phyloP scores from a whole-genome alignment of 2,797 vertebrate genomes.

The Sardinella longiceps region DNA sequence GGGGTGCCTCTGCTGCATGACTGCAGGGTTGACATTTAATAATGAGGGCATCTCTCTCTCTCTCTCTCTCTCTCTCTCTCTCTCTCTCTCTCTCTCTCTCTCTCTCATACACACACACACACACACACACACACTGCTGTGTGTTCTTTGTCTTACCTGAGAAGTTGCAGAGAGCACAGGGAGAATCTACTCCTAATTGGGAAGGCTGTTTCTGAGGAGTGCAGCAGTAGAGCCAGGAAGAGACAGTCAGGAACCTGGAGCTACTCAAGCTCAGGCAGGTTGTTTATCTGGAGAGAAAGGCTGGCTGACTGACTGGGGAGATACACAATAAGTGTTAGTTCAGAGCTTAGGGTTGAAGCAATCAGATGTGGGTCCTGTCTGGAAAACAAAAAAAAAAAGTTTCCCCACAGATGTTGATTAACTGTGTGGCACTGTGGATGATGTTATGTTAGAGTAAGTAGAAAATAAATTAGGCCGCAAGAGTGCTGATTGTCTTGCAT shows the following conservation, averaged over 20 bases:
- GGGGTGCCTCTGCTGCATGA: background rate
- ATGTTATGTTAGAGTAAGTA: background rate
- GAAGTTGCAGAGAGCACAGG: background rate
- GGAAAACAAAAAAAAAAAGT: background rate
- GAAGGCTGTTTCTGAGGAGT: background rate
- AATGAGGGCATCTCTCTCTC: background rate
- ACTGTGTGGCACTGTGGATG: background rate
- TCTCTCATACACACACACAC: background rate
- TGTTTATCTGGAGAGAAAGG: background rate
- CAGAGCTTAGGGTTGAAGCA: background rate
- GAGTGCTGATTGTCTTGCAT: background rate
- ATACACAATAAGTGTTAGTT: background rate
- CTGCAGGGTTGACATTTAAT: constrained; percentile 10
- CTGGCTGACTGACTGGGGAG: background rate
- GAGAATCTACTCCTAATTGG: constrained; percentile 12
- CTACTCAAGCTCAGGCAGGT: background rate
- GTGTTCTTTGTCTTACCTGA: background rate
- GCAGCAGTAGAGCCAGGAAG: background rate
- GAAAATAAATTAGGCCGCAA: background rate
- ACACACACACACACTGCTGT: background rate
- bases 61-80: background rate
- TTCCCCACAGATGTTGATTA: background rate
- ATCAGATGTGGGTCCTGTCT: background rate
- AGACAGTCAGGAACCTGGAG: background rate
- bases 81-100: no score